These are phyloP conservation scores for Perognathus longimembris DNA, from an alignment of 2,113 vertebrate genomes.

Conservation along the genomic window DNA sequence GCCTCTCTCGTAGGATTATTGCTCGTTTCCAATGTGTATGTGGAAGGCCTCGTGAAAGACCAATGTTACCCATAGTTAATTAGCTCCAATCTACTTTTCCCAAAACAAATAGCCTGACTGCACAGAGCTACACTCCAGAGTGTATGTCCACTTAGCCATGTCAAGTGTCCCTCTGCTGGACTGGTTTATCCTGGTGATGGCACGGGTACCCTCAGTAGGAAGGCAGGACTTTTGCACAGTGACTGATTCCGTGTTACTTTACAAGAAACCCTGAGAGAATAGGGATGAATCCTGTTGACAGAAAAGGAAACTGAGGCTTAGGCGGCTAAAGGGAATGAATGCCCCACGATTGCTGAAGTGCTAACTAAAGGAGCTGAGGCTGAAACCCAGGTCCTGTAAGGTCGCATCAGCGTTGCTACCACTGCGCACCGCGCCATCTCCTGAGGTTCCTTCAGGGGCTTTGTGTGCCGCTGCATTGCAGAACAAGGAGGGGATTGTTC, in stretches of 20 bases:
- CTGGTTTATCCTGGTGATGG: not conserved
- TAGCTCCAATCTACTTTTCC: not conserved
- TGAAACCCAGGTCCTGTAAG: not conserved
- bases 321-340: not conserved
- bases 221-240: not conserved
- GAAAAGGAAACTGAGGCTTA: not conserved
- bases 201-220: not conserved
- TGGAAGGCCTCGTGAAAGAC: not conserved
- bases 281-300: slow-evolving; percentile 5
- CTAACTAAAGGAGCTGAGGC: not conserved
- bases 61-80: not conserved
- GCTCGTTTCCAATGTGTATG: not conserved
- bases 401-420: not conserved
- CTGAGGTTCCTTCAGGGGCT: too few relatives aligned
- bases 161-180: not conserved
- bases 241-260: not conserved
- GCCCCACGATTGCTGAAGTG: not conserved
- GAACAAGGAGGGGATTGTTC: not conserved
- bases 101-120: not conserved
- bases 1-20: not conserved
- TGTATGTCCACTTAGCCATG: not conserved
- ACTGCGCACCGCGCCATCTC: not conserved
- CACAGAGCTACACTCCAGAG: not conserved
- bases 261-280: not conserved
- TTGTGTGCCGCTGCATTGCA: not conserved